phyloP scores from a whole-genome alignment of 2,113 vertebrate genomes.

The Meleagris gallopavo region DNA sequence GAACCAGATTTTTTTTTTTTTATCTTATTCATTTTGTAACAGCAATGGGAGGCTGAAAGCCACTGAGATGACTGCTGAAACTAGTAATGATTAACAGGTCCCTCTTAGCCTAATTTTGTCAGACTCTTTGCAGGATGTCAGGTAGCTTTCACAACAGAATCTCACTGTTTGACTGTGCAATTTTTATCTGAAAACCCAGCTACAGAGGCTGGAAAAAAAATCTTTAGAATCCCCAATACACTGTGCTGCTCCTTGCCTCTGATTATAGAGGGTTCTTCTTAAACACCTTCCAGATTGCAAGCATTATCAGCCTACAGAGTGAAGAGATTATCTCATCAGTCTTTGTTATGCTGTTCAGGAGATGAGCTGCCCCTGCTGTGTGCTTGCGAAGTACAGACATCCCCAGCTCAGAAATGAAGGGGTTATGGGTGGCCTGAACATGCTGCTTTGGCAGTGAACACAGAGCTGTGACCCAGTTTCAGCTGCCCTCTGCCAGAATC shows the following conservation, averaged over 20 bases:
- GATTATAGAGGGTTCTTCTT: background rate
- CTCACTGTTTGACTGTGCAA: background rate
- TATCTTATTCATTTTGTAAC: background rate
- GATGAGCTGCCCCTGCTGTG: background rate
- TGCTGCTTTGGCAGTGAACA: background rate
- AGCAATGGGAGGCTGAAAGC: background rate
- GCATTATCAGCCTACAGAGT: background rate
- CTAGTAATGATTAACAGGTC: background rate
- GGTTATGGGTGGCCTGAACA: background rate
- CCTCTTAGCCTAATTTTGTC: background rate
- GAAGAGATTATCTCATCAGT: background rate
- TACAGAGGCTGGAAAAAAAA: background rate
- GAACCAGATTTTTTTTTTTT: background rate
- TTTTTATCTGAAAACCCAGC: background rate
- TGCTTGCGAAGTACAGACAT: background rate
- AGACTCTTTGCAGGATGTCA: background rate
- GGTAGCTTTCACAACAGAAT: slow-evolving; percentile 11
- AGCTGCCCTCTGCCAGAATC: background rate
- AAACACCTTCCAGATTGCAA: background rate
- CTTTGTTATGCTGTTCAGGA: background rate
- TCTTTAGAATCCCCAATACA: background rate
- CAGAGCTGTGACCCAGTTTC: background rate
- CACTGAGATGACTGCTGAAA: background rate
- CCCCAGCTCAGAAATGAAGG: background rate
- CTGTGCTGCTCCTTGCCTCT: background rate